Base-by-base conservation (phyloP, 1,140 invertebrate species). In the Matsumurasca onukii region DNA sequence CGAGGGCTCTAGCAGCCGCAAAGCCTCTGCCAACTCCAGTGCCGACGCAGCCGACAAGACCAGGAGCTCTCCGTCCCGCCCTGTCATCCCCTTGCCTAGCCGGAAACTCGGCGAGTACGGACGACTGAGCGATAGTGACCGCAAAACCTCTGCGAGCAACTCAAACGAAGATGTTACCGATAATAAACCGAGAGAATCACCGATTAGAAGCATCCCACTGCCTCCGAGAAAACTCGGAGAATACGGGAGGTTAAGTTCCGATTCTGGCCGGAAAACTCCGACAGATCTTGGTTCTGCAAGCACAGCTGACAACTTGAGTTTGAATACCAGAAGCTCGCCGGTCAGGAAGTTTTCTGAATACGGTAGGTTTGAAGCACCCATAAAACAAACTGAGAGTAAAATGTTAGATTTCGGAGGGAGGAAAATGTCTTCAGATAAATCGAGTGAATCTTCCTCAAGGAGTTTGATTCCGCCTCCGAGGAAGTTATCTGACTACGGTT, bases 91-190 rank as follows among this genome's bases (percentile, higher is more conserved):
- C 25, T 64, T 66, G 27, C 69, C 67, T 1, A 45, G 59, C n/a
- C 66, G 69, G 9, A 76, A 76, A 66, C 64, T 75, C 17, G 72
- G 73, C 31, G 75, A 75, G 31, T 76, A 77, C 52, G 72, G 74
- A 13, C 65, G 75, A 9, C 66, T 77, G 12, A 74, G 72, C 15
- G 76, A 77, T 59, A 59, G 69, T 22, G 71, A 73, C 20, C 51
- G 59, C n/a, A 64, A 52, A 22, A 70, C 61, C 34, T 69, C 68
- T 13, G 29, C 68, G 5, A 67, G 66, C 31, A 68, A 72, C 20
- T 51, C 67, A 5, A 59, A 49, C 15, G 48, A 31, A 31, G 64
- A 71, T 27, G 55, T 59, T 3, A 57, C 64, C 13, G 25, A 39
- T 15, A 55, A 62, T 22, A 70, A 69, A 25, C 39, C 67, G 1